These are phyloP conservation scores for Cloeon dipterum DNA, from an alignment of 2,888 invertebrate genomes.

Conservation along the genomic window DNA sequence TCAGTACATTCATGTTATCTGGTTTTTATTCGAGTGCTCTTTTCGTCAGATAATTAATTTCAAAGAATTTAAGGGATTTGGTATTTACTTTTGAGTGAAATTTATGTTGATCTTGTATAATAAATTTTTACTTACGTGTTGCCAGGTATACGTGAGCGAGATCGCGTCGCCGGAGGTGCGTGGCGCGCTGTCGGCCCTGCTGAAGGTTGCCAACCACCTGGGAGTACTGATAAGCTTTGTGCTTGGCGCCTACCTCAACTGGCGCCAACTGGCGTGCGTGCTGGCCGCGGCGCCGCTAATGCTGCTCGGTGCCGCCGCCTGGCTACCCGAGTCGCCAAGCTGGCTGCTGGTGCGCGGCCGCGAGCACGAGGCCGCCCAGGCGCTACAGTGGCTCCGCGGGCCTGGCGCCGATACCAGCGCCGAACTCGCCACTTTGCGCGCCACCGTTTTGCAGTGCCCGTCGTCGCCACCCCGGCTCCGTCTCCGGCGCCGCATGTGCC, in stretches of 20 bases:
- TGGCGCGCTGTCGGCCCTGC: constrained; percentile 64
- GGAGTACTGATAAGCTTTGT: constrained; percentile 67
- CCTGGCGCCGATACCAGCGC: constrained; percentile 51
- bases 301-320: constrained; percentile 49
- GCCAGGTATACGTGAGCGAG: constrained; percentile 79
- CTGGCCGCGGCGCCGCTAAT: constrained; percentile 57
- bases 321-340: constrained; percentile 76
- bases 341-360: constrained; percentile 53
- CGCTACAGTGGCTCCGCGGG: constrained; percentile 65
- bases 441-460: constrained; percentile 26
- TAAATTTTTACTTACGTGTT: too few species aligned
- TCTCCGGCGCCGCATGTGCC: constrained; percentile 22
- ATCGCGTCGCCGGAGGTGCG: constrained; percentile 69
- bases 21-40: too few species aligned
- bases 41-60: too few species aligned
- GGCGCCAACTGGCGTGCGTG: constrained; percentile 62
- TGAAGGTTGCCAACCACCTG: constrained; percentile 65
- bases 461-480: not conserved
- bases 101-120: too few species aligned
- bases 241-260: constrained; percentile 60
- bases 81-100: too few species aligned
- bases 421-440: constrained; percentile 45
- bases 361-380: constrained; percentile 43
- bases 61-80: too few species aligned
- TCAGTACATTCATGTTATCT: too few species aligned